Conservation (phyloP, 1,140 invertebrate species). For the Diorhabda carinulata region DNA sequence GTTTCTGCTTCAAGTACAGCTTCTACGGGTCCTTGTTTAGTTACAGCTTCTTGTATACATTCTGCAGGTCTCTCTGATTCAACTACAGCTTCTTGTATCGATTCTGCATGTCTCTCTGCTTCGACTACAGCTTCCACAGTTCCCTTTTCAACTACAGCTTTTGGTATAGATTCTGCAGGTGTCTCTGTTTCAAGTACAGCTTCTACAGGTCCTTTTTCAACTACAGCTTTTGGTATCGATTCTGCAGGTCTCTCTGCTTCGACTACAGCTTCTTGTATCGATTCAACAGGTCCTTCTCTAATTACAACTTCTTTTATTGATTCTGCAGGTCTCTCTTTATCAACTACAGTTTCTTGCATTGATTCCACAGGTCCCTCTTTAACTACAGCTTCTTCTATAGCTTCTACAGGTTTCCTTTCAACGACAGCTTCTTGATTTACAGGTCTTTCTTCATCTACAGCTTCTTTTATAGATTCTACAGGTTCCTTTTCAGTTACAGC, state of each 20-base stretch:
- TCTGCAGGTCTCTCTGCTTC: not conserved
- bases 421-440: not conserved
- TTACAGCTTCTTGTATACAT: not conserved
- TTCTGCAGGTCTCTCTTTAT: not conserved
- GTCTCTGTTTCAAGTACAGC: not conserved
- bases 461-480: not conserved
- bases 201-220: not conserved
- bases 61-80: not conserved
- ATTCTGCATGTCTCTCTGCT: not conserved
- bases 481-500: not conserved
- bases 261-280: not conserved
- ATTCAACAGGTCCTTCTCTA: not conserved
- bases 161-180: not conserved
- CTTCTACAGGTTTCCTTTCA: not conserved
- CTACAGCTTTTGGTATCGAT: not conserved
- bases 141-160: not conserved
- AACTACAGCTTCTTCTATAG: not conserved
- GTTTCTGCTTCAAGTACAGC: not conserved
- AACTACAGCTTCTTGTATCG: not conserved
- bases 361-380: not conserved
- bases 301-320: not conserved
- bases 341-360: not conserved
- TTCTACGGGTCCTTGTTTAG: not conserved
- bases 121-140: not conserved
- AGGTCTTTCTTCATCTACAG: not conserved